Evolutionary conservation across 2,888 invertebrate species (phyloP).

Genomic region (Gisinianus flammeolus): DNA sequence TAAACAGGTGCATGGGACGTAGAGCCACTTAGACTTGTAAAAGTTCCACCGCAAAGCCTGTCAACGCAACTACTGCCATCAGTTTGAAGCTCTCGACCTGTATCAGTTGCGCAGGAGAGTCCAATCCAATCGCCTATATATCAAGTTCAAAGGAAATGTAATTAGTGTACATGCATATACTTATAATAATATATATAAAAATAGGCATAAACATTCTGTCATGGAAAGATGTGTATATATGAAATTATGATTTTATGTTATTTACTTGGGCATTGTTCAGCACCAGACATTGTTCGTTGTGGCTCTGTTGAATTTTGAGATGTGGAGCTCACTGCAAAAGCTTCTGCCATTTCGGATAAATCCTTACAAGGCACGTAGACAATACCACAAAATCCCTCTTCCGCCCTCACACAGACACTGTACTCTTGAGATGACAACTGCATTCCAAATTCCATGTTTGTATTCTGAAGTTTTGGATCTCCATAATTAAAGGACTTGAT

Average conservation of each 20-base stretch:
- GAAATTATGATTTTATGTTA: too few relatives aligned
- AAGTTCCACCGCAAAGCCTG: slow-evolving; percentile 58
- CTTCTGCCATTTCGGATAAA: slow-evolving; percentile 52
- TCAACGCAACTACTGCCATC: slow-evolving; percentile 56
- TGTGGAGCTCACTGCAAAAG: slow-evolving; percentile 56
- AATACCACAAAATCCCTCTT: slow-evolving; percentile 59
- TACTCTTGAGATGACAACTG: slow-evolving; percentile 59
- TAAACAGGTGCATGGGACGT: slow-evolving; percentile 73
- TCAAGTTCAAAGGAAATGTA: too few relatives aligned
- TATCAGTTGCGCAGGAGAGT: slow-evolving; percentile 58
- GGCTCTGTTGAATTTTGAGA: slow-evolving; percentile 50
- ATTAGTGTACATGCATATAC: too few relatives aligned
- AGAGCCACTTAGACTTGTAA: slow-evolving; percentile 61
- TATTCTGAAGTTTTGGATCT: slow-evolving; percentile 49
- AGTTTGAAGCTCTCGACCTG: slow-evolving; percentile 54
- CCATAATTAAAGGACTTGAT: slow-evolving; percentile 59
- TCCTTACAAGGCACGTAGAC: slow-evolving; percentile 58
- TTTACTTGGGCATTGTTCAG: slow-evolving; percentile 59
- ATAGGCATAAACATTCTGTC: too few relatives aligned
- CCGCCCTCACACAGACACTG: slow-evolving; percentile 58
- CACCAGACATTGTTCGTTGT: slow-evolving; percentile 55
- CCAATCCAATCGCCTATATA: slow-evolving; percentile 58
- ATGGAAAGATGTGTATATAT: too few relatives aligned
- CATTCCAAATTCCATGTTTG: slow-evolving; percentile 39
- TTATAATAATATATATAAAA: too few relatives aligned